A percentile compares a stretch with the other conserved stretches of the same genome.
Conservation (phyloP, 2,888 invertebrate species). For the Ennomos quercinarius region DNA sequence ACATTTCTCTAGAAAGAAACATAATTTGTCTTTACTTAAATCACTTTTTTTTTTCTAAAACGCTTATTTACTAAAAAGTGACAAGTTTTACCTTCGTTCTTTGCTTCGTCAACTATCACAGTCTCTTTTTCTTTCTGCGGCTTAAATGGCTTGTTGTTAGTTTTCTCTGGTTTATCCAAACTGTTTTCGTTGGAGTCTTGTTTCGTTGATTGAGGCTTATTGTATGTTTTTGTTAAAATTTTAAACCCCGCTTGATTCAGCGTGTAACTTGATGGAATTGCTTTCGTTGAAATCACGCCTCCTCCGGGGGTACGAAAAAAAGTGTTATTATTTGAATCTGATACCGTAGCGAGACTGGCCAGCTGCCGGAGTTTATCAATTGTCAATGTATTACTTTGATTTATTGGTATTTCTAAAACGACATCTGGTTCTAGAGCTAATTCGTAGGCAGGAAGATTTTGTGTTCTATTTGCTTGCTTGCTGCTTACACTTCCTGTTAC, state of each 20-base stretch:
- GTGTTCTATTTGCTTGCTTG: slow-evolving; percentile 78
- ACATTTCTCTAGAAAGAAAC: slow-evolving; percentile 59
- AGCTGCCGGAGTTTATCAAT: slow-evolving; percentile 82
- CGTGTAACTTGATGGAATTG: slow-evolving; percentile 86
- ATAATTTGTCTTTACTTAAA: not conserved
- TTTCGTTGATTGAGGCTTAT: slow-evolving; percentile 82
- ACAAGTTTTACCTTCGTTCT: slow-evolving; percentile 54
- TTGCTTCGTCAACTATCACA: slow-evolving; percentile 45
- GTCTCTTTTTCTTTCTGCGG: slow-evolving; percentile 60
- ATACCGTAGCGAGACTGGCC: slow-evolving; percentile 84
- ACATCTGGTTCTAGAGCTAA: slow-evolving; percentile 76
- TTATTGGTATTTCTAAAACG: slow-evolving; percentile 75
- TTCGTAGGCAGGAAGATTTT: slow-evolving; percentile 75
- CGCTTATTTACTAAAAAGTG: no score
- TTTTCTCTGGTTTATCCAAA: slow-evolving; percentile 71
- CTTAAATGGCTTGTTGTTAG: slow-evolving; percentile 64
- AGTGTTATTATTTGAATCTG: slow-evolving; percentile 80
- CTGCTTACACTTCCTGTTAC: slow-evolving; percentile 81
- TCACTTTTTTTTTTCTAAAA: no score
- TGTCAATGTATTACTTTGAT: slow-evolving; percentile 70
- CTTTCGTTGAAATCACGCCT: slow-evolving; percentile 85
- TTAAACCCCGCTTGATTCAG: slow-evolving; percentile 88
- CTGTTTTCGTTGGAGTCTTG: slow-evolving; percentile 67
- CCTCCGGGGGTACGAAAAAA: slow-evolving; percentile 78
- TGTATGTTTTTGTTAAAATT: slow-evolving; percentile 87